These are phyloP conservation scores for Bos javanicus DNA, from an alignment of 2,113 vertebrate genomes.

Conservation along the genomic window DNA sequence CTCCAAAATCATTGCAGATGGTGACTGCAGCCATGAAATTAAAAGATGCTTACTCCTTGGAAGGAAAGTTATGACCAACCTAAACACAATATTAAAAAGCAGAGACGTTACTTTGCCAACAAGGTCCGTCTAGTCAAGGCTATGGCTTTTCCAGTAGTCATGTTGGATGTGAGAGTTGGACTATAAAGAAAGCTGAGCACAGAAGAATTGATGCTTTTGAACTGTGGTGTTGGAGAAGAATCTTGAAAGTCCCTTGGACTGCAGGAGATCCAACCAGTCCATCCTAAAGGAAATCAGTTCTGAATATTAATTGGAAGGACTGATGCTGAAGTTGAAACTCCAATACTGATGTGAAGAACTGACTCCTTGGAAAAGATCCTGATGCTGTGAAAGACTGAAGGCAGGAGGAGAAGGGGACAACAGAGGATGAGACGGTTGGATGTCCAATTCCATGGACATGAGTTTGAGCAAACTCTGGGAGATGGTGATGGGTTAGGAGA, in stretches of 20 bases:
- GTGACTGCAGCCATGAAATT: neutral
- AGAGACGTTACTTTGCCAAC: neutral
- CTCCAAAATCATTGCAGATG: neutral
- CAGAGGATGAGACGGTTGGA: neutral
- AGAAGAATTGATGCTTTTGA: neutral
- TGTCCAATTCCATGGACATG: neutral
- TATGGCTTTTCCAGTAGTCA: neutral
- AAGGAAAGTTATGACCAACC: neutral
- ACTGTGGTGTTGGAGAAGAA: neutral
- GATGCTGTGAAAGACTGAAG: neutral
- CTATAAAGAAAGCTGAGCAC: neutral
- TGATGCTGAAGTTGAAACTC: neutral
- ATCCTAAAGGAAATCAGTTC: neutral
- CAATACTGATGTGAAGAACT: rapidly evolving
- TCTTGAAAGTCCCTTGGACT: neutral
- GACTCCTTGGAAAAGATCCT: neutral
- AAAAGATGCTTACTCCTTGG: neutral
- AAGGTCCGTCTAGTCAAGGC: neutral
- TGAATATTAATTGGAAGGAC: neutral
- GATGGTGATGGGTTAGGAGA: neutral
- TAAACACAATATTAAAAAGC: neutral
- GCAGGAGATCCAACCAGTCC: neutral
- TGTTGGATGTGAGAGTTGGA: neutral
- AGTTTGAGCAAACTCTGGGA: neutral
- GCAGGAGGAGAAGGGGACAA: neutral